Conservation (phyloP, 2,888 invertebrate species). For the Drosophila heteroneura region DNA sequence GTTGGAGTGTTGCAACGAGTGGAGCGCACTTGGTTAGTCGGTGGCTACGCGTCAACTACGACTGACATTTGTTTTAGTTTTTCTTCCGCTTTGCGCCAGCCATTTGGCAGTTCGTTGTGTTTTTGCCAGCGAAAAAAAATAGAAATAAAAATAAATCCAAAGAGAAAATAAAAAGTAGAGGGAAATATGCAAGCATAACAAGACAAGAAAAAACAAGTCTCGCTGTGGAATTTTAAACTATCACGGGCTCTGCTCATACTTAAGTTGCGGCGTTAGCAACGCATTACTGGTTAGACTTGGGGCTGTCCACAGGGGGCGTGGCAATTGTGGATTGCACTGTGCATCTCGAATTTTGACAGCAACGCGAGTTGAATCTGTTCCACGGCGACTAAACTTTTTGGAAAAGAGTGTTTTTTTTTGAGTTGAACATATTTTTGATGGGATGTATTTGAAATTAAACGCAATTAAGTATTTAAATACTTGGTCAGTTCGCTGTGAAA, state of each 20-base stretch:
- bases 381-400: background rate
- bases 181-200: slow-evolving; percentile 64
- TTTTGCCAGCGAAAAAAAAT: slow-evolving; percentile 49
- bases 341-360: slow-evolving; percentile 7
- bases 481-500: background rate
- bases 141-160: slow-evolving; percentile 26
- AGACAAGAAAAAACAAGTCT: slow-evolving; percentile 18
- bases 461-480: slow-evolving; percentile 1
- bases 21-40: slow-evolving; percentile 32
- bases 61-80: slow-evolving; percentile 80
- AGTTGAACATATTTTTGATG: background rate
- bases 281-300: slow-evolving; percentile 17
- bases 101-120: slow-evolving; percentile 77
- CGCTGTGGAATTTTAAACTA: slow-evolving; percentile 69
- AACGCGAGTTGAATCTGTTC: background rate
- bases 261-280: slow-evolving; percentile 30
- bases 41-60: slow-evolving; percentile 79
- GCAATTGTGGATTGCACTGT: slow-evolving; percentile 12
- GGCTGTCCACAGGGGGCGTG: background rate
- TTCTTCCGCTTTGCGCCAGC: slow-evolving; percentile 80
- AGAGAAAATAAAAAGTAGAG: slow-evolving; percentile 21
- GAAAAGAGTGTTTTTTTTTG: background rate
- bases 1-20: background rate
- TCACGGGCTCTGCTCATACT: slow-evolving; percentile 62
- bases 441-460: background rate